Base-by-base conservation (phyloP, 2,888 invertebrate species). In the Formica aserva region DNA sequence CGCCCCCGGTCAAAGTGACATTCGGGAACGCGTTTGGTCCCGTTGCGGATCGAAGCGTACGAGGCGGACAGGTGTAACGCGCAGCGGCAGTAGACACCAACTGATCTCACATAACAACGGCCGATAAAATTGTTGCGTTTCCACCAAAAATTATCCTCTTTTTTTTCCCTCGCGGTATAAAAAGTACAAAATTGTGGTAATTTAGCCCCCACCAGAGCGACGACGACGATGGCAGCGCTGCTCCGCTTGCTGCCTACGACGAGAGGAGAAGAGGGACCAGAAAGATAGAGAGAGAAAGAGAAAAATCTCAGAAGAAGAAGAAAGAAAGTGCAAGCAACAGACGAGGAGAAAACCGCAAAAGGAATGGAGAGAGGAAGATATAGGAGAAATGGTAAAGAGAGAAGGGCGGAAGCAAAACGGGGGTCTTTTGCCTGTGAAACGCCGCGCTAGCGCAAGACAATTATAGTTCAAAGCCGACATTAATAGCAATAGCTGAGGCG, bases 81-180 rank as follows among this genome's bases (percentile, higher is more conserved):
- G 94, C 91, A 92, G 93, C 92, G 92, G 91, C 92, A 94, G 94
- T 94, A 94, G 94, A 91, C 94, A 92, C 93, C 93, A 94, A 94
- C 94, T 94, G 94, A 94, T 94, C 94, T 93, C 94, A 92, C 93
- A 94, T 94, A 94, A 94, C 94, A 94, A 94, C 94, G 93, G 91
- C 93, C 94, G 94, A 94, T 94, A 94, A 94, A 94, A 94, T 94
- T 94, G 93, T 94, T 94, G 94, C 94, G 94, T 94, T 94, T 94
- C 94, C 92, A 94, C 94, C 94, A 94, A 94, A 94, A 94, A 94
- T 94, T 93, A 94, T 94, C 94, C 92, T 93, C 94, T 92, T 92
- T 93, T 93, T 92, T 93, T 92, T 91, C 91, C 88, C 89, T 90
- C 89, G 89, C 92, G 88, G 92, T 91, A 93, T 91, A 93, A 94